These are phyloP conservation scores for Dendrocopos noguchii DNA, from an alignment of 2,113 vertebrate genomes.

Conservation along the genomic window DNA sequence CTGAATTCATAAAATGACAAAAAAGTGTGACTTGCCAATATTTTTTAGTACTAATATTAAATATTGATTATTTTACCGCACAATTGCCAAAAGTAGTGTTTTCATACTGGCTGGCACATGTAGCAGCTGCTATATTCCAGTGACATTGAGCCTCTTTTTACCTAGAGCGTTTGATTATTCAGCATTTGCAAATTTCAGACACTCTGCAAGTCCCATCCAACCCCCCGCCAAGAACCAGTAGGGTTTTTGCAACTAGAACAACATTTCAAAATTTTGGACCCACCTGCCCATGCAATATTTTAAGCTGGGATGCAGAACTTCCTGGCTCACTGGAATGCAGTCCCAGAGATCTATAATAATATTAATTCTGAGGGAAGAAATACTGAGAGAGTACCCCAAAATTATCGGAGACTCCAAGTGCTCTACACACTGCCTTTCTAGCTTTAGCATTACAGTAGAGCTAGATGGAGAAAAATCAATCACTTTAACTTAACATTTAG, in stretches of 20 bases:
- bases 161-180: slow-evolving; percentile 70
- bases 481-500: slow-evolving; percentile 2
- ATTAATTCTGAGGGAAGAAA: background rate
- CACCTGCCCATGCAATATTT: background rate
- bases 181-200: slow-evolving; percentile 63
- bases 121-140: slow-evolving; percentile 63
- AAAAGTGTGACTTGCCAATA: background rate
- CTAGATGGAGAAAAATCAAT: background rate
- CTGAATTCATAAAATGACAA: background rate
- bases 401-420: background rate
- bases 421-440: background rate
- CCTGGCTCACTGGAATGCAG: background rate
- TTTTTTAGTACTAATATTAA: slow-evolving; percentile 46
- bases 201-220: background rate
- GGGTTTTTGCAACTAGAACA: background rate
- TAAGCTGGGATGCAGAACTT: background rate
- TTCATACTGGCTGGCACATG: slow-evolving; percentile 22
- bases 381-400: background rate
- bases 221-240: background rate
- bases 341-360: background rate
- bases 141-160: slow-evolving; percentile 62
- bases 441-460: background rate
- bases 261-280: background rate
- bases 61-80: slow-evolving; percentile 56
- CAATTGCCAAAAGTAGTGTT: slow-evolving; percentile 43